A percentile compares a stretch with the other conserved stretches of the same genome.
These are phyloP conservation scores for Nibea coibor DNA, from an alignment of 2,113 vertebrate genomes.

Conservation along the genomic window DNA sequence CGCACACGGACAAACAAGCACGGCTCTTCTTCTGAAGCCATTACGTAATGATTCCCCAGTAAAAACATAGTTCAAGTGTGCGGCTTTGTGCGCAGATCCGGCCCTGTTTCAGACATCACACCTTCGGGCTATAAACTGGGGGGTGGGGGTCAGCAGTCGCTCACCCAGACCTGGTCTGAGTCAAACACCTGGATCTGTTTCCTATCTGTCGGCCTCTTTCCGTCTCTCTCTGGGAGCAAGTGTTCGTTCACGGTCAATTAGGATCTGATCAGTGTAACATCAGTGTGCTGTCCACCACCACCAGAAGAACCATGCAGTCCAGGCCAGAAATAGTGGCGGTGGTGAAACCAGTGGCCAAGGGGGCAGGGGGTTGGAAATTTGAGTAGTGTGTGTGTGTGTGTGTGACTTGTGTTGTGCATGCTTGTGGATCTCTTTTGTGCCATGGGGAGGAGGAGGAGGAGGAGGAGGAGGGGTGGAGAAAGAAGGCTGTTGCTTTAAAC, in stretches of 20 bases:
- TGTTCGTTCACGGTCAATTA: constrained; percentile 71
- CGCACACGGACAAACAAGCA: constrained; percentile 27
- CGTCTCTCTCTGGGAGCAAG: constrained; percentile 15
- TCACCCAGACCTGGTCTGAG: constrained; percentile 44
- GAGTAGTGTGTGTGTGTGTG: constrained; percentile 59
- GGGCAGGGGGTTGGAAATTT: constrained; percentile 71
- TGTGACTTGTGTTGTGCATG: constrained; percentile 72
- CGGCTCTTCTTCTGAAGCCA: constrained; percentile 34
- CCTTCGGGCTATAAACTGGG: constrained; percentile 46
- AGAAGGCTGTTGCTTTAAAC: constrained; percentile 74
- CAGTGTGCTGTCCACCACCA: constrained; percentile 71
- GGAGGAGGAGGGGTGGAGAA: constrained; percentile 83
- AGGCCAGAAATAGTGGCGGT: constrained; percentile 84
- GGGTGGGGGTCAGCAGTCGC: constrained; percentile 12
- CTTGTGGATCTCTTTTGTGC: constrained; percentile 85
- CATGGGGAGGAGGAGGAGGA: constrained; percentile 76
- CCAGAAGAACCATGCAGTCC: constrained; percentile 63
- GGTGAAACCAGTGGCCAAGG: constrained; percentile 57
- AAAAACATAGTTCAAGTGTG: constrained; percentile 19
- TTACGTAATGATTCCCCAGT: constrained; percentile 26
- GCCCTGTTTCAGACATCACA: constrained; percentile 35
- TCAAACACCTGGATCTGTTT: constrained; percentile 70
- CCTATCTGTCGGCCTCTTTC: constrained; percentile 45
- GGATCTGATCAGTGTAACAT: constrained; percentile 81
- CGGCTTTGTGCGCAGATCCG: not conserved